These are phyloP conservation scores for Spodoptera exigua DNA, from an alignment of 2,888 invertebrate genomes.

Conservation along the genomic window DNA sequence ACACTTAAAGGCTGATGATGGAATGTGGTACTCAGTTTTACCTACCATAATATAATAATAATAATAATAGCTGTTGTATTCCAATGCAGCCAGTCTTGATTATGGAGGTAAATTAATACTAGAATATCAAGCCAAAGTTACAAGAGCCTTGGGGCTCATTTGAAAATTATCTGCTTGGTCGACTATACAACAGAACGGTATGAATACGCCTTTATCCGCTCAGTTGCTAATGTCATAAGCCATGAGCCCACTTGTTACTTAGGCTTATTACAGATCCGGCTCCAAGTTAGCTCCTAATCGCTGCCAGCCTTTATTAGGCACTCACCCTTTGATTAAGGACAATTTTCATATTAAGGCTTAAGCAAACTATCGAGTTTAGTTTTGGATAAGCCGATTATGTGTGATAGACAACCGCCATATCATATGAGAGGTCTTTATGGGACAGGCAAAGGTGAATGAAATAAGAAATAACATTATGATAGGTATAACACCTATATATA, in stretches of 20 bases:
- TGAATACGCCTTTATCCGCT: constrained; percentile 17
- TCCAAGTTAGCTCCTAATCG: constrained; percentile 34
- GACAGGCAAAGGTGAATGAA: too few relatives aligned
- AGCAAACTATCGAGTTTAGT: constrained; percentile 12
- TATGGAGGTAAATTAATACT: too few relatives aligned
- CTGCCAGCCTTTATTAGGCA: constrained; percentile 11
- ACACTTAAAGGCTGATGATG: too few relatives aligned
- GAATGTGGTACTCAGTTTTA: too few relatives aligned
- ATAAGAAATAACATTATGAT: too few relatives aligned
- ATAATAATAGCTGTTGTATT: too few relatives aligned
- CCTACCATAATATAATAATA: too few relatives aligned
- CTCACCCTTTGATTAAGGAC: constrained; percentile 6
- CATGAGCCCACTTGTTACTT: constrained; percentile 37
- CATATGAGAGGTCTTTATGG: neutral
- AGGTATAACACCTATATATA: too few relatives aligned
- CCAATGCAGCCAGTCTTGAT: too few relatives aligned
- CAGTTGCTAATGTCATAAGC: constrained; percentile 42
- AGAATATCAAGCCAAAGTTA: too few relatives aligned
- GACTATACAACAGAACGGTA: neutral
- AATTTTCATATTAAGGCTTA: constrained; percentile 15
- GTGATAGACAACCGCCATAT: neutral
- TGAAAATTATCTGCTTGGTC: too few relatives aligned
- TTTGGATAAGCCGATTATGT: constrained; percentile 25
- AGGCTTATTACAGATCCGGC: constrained; percentile 43
- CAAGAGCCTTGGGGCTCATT: too few relatives aligned